Evolutionary conservation across 2,888 invertebrate genomes (phyloP), one percentile per base, ranked within the genome.

Genomic region (Myopa tessellatipennis): DNA sequence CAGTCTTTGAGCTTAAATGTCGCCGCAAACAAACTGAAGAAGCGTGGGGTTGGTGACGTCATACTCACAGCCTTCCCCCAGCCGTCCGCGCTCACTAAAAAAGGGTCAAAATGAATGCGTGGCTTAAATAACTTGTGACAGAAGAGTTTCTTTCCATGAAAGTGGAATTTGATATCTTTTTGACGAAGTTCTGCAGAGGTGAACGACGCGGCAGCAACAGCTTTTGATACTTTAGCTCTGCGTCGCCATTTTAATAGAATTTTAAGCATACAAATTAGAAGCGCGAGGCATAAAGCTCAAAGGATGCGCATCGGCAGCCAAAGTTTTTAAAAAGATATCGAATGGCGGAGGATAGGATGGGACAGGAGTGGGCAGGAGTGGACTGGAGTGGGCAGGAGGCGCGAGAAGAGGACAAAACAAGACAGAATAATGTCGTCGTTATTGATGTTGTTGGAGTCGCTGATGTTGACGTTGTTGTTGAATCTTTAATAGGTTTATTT

Each of bases 401-500:
- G 45, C 1, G 2, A 10, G 45, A 4, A 45, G 45, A 1, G 16
- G n/a, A 16, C n/a, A 12, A 8, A 10, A 18, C 5, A 45, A 3
- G 45, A 10, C 45, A 10, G 6, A 45, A 45, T 45, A 45, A 2
- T 3, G 45, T 3, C 45, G 0, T 45, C 45, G 58, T 34, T 18
- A 52, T 52, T 55, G 70, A 70, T 70, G 71, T 3, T 10, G 60
- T 60, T 36, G 55, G 7, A 12, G 55, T 71, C 40, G 55, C 26
- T 50, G 26, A 45, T 68, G 18, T 68, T 68, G 26, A 40, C 40
- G 18, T 68, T 50, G 45, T 69, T 71, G 71, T 45, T 69, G 71
- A 71, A 71, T 60, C 38, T 71, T 60, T 74, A 74, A 74, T 74
- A 36, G 74, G 74, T 74, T 74, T 65, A 65, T 74, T 74, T 74